Conservation (phyloP, 2,888 invertebrate species). For the Minunthozetes semirufus region DNA sequence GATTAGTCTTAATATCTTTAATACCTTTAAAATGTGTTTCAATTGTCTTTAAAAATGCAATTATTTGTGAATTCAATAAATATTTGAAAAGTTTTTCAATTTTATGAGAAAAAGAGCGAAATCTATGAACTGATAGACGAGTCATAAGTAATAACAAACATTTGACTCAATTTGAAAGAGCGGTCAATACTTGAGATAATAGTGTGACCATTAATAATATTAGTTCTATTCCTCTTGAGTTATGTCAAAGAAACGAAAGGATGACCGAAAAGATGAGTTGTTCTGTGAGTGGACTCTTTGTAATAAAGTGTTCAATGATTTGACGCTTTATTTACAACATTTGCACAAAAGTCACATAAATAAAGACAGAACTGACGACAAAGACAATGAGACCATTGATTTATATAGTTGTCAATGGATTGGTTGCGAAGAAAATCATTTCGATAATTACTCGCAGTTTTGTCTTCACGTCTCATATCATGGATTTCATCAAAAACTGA, state of each 20-base stretch:
- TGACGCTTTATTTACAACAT: slow-evolving; percentile 20
- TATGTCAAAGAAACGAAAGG: neutral
- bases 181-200: neutral
- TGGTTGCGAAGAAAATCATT: slow-evolving; percentile 33
- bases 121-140: neutral
- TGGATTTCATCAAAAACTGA: slow-evolving; percentile 37
- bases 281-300: slow-evolving; percentile 35
- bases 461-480: slow-evolving; percentile 36
- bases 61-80: neutral
- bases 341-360: slow-evolving; percentile 19
- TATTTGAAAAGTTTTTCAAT: neutral
- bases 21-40: neutral
- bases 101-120: neutral
- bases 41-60: neutral
- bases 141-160: neutral
- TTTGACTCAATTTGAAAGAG: neutral
- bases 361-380: neutral
- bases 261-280: neutral
- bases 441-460: slow-evolving; percentile 13
- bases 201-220: neutral
- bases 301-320: slow-evolving; percentile 27
- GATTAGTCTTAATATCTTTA: too few relatives aligned
- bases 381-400: neutral
- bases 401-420: slow-evolving; percentile 32
- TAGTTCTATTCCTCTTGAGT: neutral